Conservation (phyloP, 92 coral and sea anemone species). For the Phymanthus crucifer region DNA sequence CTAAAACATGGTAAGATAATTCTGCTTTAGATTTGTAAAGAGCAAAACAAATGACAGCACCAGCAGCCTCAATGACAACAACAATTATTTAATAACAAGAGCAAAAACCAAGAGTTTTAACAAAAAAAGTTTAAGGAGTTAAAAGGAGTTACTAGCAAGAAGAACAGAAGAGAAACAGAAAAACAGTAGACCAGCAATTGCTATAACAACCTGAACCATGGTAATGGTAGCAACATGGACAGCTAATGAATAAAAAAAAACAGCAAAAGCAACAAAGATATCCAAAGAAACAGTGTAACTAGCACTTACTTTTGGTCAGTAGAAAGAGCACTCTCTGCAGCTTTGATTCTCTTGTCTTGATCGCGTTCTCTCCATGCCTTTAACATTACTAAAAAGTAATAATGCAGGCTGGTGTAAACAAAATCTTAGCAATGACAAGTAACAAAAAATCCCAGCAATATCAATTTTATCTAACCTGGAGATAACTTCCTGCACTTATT, state of each 20-base stretch:
- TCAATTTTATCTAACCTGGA: too few species aligned
- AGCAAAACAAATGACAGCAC: background rate
- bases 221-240: background rate
- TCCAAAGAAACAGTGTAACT: background rate
- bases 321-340: conserved; percentile 80
- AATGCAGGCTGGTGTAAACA: too few species aligned
- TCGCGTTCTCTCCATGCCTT: conserved; percentile 96
- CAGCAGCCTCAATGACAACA: background rate
- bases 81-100: background rate
- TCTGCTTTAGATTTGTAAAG: background rate
- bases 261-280: too few species aligned
- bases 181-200: background rate
- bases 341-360: conserved; percentile 83
- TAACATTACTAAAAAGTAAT: conserved; percentile 73
- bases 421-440: too few species aligned
- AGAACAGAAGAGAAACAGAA: background rate
- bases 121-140: background rate
- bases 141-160: too few species aligned
- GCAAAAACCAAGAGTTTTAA: background rate
- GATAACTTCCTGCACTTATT: too few species aligned
- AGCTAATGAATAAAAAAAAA: background rate
- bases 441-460: too few species aligned
- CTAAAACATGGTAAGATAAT: background rate
- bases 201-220: background rate
- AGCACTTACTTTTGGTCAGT: conserved; percentile 62